These are phyloP conservation scores for Thaumatotibia leucotreta DNA, from an alignment of 1,140 invertebrate genomes.

Conservation along the genomic window DNA sequence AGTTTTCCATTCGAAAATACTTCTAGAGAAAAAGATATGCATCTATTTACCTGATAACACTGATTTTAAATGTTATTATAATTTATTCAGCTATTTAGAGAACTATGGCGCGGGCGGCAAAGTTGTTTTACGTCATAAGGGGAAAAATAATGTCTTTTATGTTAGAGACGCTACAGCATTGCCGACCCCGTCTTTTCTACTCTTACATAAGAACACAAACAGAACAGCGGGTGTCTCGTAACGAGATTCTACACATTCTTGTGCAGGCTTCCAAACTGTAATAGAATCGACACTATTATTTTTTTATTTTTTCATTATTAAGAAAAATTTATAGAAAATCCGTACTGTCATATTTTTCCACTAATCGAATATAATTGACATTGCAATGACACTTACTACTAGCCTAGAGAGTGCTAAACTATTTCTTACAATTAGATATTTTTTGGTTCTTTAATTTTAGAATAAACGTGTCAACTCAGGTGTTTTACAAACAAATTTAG, in stretches of 20 bases:
- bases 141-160: slow-evolving; percentile 14
- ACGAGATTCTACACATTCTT: slow-evolving; percentile 32
- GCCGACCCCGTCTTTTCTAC: slow-evolving; percentile 41
- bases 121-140: slow-evolving; percentile 39
- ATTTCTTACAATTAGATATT: slow-evolving; percentile 57
- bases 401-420: slow-evolving; percentile 68
- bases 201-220: slow-evolving; percentile 36
- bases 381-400: slow-evolving; percentile 73
- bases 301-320: slow-evolving; percentile 39
- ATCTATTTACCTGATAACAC: slow-evolving; percentile 70
- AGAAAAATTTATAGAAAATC: slow-evolving; percentile 67
- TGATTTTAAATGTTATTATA: slow-evolving; percentile 30
- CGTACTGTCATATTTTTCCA: slow-evolving; percentile 54
- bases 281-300: slow-evolving; percentile 26
- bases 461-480: slow-evolving; percentile 26
- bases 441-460: slow-evolving; percentile 57
- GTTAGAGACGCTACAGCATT: neutral
- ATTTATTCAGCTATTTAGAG: slow-evolving; percentile 50
- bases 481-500: slow-evolving; percentile 18
- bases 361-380: slow-evolving; percentile 76
- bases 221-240: slow-evolving; percentile 28
- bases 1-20: slow-evolving; percentile 66
- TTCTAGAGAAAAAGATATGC: slow-evolving; percentile 73
- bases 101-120: slow-evolving; percentile 38
- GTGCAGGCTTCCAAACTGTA: slow-evolving; percentile 33